Conservation (phyloP, 2,113 vertebrate species). For the Orcinus orca region DNA sequence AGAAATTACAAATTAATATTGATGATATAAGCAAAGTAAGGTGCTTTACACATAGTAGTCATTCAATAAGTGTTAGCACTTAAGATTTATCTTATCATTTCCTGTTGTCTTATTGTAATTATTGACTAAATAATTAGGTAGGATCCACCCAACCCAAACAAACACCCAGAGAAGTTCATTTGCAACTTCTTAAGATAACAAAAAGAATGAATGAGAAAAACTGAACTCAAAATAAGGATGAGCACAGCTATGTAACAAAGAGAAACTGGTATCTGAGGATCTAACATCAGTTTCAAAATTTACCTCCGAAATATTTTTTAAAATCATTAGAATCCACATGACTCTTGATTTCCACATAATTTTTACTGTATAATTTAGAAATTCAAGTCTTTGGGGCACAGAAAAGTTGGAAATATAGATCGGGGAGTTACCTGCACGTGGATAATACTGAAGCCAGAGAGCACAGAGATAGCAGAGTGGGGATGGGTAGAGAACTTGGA, state of each 20-base stretch:
- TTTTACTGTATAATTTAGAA: neutral
- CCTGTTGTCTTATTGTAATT: neutral
- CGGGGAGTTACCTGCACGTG: neutral
- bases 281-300: neutral
- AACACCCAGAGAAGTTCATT: neutral
- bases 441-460: neutral
- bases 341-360: neutral
- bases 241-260: neutral
- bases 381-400: neutral
- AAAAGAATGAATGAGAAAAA: neutral
- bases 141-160: neutral
- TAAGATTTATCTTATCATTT: slow-evolving; percentile 31
- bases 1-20: slow-evolving; percentile 38
- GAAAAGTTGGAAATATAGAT: neutral
- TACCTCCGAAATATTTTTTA: neutral
- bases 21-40: neutral
- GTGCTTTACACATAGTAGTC: neutral
- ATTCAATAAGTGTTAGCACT: neutral
- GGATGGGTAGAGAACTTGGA: neutral
- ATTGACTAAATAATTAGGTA: neutral
- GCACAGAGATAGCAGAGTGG: neutral
- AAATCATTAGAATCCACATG: neutral
- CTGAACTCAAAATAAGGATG: neutral
- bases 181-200: slow-evolving; percentile 11
- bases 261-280: neutral